phyloP scores from a whole-genome alignment of 2,797 vertebrate genomes.

The Garrulus glandarius region DNA sequence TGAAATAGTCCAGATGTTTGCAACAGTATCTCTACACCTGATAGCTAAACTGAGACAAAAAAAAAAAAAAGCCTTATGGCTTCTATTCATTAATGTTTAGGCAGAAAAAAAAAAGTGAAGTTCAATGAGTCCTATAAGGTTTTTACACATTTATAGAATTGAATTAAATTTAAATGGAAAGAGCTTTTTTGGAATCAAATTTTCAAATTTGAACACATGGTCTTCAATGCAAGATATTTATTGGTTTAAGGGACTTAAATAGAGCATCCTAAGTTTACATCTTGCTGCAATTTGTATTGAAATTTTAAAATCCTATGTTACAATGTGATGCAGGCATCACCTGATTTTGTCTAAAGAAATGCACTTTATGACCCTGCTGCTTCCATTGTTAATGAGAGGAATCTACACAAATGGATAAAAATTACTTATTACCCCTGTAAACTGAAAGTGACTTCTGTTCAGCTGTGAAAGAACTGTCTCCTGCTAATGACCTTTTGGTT shows the following conservation, averaged over 20 bases:
- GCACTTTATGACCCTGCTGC: background rate
- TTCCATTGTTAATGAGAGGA: background rate
- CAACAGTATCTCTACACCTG: background rate
- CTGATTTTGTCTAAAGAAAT: background rate
- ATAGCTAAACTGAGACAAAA: background rate
- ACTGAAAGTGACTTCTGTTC: background rate
- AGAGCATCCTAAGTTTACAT: background rate
- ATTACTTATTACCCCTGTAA: background rate
- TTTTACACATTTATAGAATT: background rate
- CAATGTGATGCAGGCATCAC: background rate
- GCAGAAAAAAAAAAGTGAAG: background rate
- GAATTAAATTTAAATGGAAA: background rate
- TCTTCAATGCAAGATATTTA: background rate
- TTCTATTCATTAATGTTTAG: background rate
- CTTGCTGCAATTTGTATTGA: background rate
- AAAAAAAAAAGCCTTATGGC: background rate
- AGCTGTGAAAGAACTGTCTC: background rate
- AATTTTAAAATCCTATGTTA: background rate
- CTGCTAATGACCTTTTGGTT: background rate
- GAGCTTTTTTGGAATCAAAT: background rate
- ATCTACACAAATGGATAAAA: background rate
- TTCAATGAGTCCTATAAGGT: background rate
- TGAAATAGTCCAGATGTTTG: background rate
- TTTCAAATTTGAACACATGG: background rate
- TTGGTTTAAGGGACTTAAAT: background rate